Conservation (phyloP, 2,797 vertebrate species). For the Darevskia mixta region DNA sequence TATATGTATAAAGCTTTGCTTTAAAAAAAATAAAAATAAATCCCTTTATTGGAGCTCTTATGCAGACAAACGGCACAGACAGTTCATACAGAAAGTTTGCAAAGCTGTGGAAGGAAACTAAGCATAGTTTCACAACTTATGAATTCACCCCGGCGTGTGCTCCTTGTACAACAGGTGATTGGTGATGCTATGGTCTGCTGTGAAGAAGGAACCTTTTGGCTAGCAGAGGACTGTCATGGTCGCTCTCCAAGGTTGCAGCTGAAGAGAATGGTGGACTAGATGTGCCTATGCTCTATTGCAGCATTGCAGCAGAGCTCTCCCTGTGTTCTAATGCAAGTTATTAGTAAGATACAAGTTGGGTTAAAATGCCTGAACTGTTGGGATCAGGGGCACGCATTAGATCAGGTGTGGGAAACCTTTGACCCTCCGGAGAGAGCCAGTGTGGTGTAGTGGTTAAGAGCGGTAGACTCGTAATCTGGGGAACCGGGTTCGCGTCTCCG, state of each 20-base stretch:
- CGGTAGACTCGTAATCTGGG: too few species aligned
- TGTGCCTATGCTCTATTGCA: too few species aligned
- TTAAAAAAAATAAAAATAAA: background rate
- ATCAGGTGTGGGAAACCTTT: too few species aligned
- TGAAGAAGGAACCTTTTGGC: background rate
- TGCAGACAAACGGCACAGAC: background rate
- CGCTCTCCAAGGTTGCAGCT: background rate
- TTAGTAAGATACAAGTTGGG: too few species aligned
- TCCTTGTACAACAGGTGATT: background rate
- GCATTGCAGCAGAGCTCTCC: too few species aligned
- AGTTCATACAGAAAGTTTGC: constrained; percentile 14
- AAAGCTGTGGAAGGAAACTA: constrained; percentile 24
- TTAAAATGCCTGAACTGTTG: too few species aligned
- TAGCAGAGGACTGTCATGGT: background rate
- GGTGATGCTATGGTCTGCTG: background rate
- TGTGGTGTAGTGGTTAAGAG: too few species aligned
- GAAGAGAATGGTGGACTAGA: too few species aligned
- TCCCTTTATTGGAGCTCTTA: background rate
- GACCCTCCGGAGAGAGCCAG: too few species aligned
- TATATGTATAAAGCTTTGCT: constrained; percentile 12
- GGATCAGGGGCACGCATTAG: too few species aligned
- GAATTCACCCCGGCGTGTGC: background rate
- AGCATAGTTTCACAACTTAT: constrained; percentile 10
- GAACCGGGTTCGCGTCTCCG: too few species aligned
- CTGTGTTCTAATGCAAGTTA: too few species aligned